A percentile compares a stretch with the other conserved stretches of the same genome.
Conservation (phyloP, 2,113 vertebrate genomes). For the Athene cunicularia region DNA sequence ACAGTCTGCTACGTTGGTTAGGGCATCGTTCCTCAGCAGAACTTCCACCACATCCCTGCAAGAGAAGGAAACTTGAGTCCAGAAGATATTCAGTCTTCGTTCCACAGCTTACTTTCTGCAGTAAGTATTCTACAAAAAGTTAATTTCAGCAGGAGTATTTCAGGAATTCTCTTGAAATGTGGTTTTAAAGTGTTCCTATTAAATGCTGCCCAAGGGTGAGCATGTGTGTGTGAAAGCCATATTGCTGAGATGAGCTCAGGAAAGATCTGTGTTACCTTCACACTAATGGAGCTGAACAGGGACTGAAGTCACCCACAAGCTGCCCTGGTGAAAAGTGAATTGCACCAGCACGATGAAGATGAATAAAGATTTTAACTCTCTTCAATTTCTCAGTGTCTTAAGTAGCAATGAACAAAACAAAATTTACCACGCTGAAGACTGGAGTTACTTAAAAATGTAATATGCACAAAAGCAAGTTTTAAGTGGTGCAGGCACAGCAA, state of each 20-base stretch:
- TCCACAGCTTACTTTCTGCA: neutral
- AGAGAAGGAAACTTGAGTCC: neutral
- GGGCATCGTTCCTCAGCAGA: slow-evolving; percentile 92
- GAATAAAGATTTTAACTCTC: neutral
- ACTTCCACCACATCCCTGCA: slow-evolving; percentile 92
- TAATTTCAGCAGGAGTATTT: neutral
- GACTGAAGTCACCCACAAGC: neutral
- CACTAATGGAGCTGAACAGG: neutral
- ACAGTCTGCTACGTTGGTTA: slow-evolving; percentile 94
- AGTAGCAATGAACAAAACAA: neutral
- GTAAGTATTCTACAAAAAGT: neutral
- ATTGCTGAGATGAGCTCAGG: neutral
- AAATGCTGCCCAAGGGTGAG: neutral
- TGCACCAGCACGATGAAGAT: neutral
- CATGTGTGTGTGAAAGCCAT: too few relatives aligned
- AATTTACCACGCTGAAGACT: neutral
- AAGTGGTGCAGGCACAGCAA: neutral
- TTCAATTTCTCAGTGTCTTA: neutral
- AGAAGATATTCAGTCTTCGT: neutral
- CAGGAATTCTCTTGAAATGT: neutral
- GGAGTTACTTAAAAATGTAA: neutral
- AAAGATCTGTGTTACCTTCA: neutral
- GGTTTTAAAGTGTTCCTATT: neutral
- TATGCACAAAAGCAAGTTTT: neutral
- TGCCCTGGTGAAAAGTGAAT: neutral